Base-by-base conservation (phyloP, 2,888 invertebrate genomes). In the Drosophila neutralis region DNA sequence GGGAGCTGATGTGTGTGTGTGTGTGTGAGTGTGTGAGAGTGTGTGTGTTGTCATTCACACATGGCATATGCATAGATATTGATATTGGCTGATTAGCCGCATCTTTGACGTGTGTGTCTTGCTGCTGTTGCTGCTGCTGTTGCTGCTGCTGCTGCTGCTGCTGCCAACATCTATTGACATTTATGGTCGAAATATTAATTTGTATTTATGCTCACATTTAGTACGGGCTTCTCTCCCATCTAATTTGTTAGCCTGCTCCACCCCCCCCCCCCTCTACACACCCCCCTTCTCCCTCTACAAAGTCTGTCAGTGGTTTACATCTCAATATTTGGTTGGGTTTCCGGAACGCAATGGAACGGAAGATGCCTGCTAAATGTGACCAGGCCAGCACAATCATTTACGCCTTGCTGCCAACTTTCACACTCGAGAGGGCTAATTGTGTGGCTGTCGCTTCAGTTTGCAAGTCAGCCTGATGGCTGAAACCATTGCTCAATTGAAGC, bases 161-260 rank as follows among this genome's bases (percentile, higher is more conserved):
- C 38, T 33, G 61, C 49, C 59, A 64, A 64, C 67, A 65, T 70
- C 63, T 70, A 78, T 77, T 77, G 77, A 71, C 78, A 77, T 77
- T 77, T 75, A 77, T 77, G 77, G 48, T 36, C 78, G 70, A 78
- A 68, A 78, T 78, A 78, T 78, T 75, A 78, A 78, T 78, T 78
- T 78, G 76, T 75, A 54, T 78, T 78, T 78, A 78, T 74, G 65
- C 40, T 73, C 42, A 52, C 52, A 78, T 74, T 74, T 64, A 61
- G 59, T 69, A 40, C n/a, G 4, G 31, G 52, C 15, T 24, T 24
- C 27, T 2, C 6, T 0, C 29, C 10, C 7, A 13, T 29, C 38
- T 42, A 24, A 45, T 45, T 45, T 15, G 45, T 15, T 4, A 24
- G 42, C 11, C 21, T 42, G 42, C 24, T 13, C 15, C n/a, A n/a